A percentile compares a stretch with the other conserved stretches of the same genome.
Conservation (phyloP, 2,113 vertebrate species). For the Cynocephalus volans region DNA sequence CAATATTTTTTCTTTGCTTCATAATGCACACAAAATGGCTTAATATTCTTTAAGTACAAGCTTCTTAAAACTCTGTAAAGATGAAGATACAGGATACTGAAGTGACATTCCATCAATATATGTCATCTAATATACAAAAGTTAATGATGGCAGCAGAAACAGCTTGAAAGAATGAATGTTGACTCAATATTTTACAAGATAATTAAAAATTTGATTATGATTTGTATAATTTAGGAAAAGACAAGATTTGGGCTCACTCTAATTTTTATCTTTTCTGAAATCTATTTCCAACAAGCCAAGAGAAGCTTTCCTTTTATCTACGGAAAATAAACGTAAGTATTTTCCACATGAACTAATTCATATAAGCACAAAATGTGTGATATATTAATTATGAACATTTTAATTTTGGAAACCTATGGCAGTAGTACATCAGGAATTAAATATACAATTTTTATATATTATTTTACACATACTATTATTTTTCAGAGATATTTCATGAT, state of each 20-base stretch:
- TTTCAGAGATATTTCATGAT: constrained; percentile 45
- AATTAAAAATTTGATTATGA: constrained; percentile 61
- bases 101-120: not conserved
- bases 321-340: constrained; percentile 16
- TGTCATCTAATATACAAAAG: not conserved
- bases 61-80: constrained; percentile 3
- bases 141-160: constrained; percentile 19
- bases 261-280: constrained; percentile 61
- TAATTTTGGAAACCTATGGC: constrained; percentile 7
- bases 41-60: not conserved
- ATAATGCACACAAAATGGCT: not conserved
- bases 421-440: not conserved
- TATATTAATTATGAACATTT: not conserved
- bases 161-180: constrained; percentile 29
- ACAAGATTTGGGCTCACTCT: not conserved
- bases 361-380: not conserved
- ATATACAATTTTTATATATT: constrained; percentile 57
- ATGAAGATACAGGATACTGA: not conserved
- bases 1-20: constrained; percentile 16
- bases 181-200: constrained; percentile 32
- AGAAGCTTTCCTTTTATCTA: not conserved
- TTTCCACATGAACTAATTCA: constrained; percentile 40
- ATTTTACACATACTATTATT: constrained; percentile 51
- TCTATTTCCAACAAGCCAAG: not conserved
- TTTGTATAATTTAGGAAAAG: constrained; percentile 46